Percentiles rank a stretch among this genome's conserved stretches.
phyloP scores from a whole-genome alignment of 1,140 invertebrate species.

The Drosophila jambulina region DNA sequence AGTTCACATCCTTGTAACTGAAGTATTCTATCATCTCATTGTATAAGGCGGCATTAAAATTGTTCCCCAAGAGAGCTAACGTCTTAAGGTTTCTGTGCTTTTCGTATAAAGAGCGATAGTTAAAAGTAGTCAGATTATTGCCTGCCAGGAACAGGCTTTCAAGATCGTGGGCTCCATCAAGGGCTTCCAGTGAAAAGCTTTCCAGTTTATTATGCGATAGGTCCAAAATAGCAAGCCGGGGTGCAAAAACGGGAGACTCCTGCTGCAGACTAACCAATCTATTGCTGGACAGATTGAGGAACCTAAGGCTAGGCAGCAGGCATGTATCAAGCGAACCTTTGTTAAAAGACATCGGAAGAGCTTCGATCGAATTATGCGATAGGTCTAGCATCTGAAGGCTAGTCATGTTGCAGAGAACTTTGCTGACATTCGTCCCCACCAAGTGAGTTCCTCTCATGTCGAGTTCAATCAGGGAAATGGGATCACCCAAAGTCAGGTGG shows the following conservation, averaged over 20 bases:
- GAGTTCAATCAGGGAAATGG: neutral
- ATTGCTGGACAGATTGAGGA: conserved; percentile 8
- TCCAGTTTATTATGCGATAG: conserved; percentile 2
- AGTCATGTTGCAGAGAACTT: neutral
- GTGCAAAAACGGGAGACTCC: neutral
- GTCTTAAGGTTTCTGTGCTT: neutral
- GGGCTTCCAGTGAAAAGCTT: neutral
- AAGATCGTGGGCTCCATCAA: neutral
- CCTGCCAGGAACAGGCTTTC: neutral
- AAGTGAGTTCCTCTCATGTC: neutral
- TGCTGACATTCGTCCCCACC: neutral
- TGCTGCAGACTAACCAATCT: neutral
- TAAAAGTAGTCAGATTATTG: neutral
- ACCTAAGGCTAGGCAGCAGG: neutral
- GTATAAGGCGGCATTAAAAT: neutral
- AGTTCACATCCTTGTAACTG: neutral
- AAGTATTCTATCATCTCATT: conserved; percentile 3
- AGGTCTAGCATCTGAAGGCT: conserved; percentile 8
- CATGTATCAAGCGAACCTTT: neutral
- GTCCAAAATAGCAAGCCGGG: neutral
- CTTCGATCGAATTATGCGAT: neutral
- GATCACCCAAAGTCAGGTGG: neutral
- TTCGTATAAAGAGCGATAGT: neutral
- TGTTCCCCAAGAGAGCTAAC: neutral
- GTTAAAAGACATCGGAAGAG: neutral